phyloP scores from a whole-genome alignment of 2,113 vertebrate genomes.

The Meleagris gallopavo region DNA sequence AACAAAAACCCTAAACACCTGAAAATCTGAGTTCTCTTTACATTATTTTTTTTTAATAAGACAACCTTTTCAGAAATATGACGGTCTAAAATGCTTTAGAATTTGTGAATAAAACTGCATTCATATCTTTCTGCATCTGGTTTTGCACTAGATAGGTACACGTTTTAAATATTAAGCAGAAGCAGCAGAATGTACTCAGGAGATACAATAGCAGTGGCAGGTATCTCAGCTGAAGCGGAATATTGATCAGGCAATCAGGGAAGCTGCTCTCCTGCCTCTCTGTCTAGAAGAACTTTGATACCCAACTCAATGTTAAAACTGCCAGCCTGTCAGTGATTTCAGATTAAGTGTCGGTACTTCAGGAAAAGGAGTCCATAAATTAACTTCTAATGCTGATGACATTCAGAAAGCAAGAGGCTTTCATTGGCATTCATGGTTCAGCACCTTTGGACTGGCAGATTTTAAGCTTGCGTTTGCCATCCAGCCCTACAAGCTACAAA shows the following conservation, averaged over 20 bases:
- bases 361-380: conserved; percentile 60
- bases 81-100: conserved; percentile 30
- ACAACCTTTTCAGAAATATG: background rate
- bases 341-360: conserved; percentile 44
- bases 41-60: background rate
- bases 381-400: conserved; percentile 35
- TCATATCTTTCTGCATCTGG: background rate
- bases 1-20: background rate
- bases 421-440: conserved; percentile 37
- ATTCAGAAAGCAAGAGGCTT: conserved; percentile 32
- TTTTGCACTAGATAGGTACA: background rate
- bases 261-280: conserved; percentile 14
- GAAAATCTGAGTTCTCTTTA: background rate
- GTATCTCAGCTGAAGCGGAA: conserved; percentile 5
- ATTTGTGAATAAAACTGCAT: conserved; percentile 18
- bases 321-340: conserved; percentile 38
- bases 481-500: background rate
- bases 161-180: conserved; percentile 13
- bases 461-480: background rate
- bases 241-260: conserved; percentile 63
- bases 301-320: conserved; percentile 42
- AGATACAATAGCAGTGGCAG: conserved; percentile 9
- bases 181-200: conserved; percentile 33
- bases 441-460: conserved; percentile 3
- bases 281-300: conserved; percentile 25